Percentiles rank a stretch among this genome's conserved stretches.
Evolutionary conservation across 2,113 vertebrate species (phyloP).

Genomic region (Tyrannus savana): DNA sequence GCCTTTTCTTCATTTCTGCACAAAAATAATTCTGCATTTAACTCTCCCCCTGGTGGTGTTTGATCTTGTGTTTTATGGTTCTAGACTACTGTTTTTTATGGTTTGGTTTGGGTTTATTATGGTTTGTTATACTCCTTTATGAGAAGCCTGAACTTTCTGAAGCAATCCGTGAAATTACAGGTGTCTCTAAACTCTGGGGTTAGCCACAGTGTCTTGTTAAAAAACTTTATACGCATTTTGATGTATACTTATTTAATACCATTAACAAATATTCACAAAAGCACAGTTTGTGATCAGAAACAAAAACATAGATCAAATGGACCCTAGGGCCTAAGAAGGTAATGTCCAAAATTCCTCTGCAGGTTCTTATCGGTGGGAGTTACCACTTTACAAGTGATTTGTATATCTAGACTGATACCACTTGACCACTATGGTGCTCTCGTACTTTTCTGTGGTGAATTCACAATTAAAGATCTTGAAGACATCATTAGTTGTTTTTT

Average conservation of each 20-base stretch:
- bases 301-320: not conserved
- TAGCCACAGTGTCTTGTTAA: not conserved
- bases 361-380: not conserved
- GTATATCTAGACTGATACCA: not conserved
- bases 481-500: not conserved
- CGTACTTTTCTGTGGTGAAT: not conserved
- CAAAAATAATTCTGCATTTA: not conserved
- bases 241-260: not conserved
- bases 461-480: conserved; percentile 22
- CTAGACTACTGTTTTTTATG: not conserved
- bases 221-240: not conserved
- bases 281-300: not conserved
- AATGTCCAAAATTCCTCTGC: not conserved
- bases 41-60: not conserved
- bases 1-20: not conserved
- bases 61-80: not conserved
- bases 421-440: not conserved
- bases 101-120: not conserved
- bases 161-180: not conserved
- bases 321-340: not conserved
- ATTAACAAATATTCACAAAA: not conserved
- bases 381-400: not conserved
- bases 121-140: not conserved
- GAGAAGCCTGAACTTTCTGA: not conserved
- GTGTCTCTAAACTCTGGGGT: not conserved